Evolutionary conservation across 2,113 vertebrate species (phyloP).

Genomic region (Gadus macrocephalus): DNA sequence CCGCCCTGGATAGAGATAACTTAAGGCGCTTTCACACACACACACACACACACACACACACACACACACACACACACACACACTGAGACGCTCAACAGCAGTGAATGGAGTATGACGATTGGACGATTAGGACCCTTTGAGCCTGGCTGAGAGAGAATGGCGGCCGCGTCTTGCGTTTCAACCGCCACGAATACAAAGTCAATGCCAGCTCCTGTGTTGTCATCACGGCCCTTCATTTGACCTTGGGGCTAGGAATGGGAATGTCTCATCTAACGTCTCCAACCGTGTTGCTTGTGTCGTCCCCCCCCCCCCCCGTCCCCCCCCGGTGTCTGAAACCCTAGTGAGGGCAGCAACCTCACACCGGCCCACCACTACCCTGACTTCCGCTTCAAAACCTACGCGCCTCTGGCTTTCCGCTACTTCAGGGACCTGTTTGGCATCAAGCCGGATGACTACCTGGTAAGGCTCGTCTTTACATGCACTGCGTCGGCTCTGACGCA

Average conservation of each 20-base stretch:
- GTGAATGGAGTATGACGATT: background rate
- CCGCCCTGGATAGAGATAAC: slow-evolving; percentile 20
- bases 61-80: background rate
- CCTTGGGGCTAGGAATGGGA: background rate
- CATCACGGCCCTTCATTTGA: background rate
- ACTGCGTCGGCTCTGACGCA: background rate
- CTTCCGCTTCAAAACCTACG: slow-evolving; percentile 98
- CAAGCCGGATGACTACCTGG: slow-evolving; percentile 98
- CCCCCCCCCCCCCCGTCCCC: no score
- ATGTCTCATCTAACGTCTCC: no score
- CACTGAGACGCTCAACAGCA: background rate
- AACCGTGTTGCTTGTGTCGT: no score
- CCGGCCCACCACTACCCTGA: slow-evolving; percentile 98
- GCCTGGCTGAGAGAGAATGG: background rate
- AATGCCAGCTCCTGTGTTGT: background rate
- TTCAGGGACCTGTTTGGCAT: slow-evolving; percentile 98
- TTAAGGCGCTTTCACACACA: slow-evolving; percentile 8
- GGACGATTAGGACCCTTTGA: background rate
- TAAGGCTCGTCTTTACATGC: slow-evolving; percentile 63
- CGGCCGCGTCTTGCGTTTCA: background rate
- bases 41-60: background rate
- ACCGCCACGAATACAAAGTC: no score
- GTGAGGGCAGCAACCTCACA: slow-evolving; percentile 94
- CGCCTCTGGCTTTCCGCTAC: slow-evolving; percentile 95
- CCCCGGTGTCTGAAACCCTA: background rate